Evolutionary conservation across 2,113 vertebrate genomes (phyloP).

Genomic region (Cavia porcellus): DNA sequence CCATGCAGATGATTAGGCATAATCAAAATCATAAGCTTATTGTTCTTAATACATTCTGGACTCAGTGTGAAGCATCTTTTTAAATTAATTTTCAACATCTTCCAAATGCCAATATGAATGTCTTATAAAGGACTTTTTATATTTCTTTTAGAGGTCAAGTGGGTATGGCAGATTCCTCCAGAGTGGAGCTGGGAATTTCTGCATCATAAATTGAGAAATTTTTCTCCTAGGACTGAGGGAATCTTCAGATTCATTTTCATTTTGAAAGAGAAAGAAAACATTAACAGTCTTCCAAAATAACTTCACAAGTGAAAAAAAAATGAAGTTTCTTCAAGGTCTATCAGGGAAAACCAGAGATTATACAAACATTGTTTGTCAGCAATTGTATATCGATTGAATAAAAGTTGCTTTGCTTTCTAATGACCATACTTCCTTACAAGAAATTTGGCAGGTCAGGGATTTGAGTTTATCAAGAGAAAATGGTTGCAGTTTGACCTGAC

Average conservation of each 20-base stretch:
- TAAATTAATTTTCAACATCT: slow-evolving; percentile 49
- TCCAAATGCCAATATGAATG: slow-evolving; percentile 21
- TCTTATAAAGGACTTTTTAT: slow-evolving; percentile 12
- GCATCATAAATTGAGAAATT: slow-evolving; percentile 63
- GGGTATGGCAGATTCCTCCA: slow-evolving; percentile 8
- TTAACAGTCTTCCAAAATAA: slow-evolving; percentile 66
- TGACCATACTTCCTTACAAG: slow-evolving; percentile 46
- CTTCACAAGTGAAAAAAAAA: not conserved
- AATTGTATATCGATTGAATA: slow-evolving; percentile 60
- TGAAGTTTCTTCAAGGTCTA: slow-evolving; percentile 31
- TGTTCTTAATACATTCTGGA: slow-evolving; percentile 7
- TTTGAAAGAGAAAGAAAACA: slow-evolving; percentile 60
- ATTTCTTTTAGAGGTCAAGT: slow-evolving; percentile 71
- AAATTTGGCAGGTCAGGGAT: slow-evolving; percentile 66
- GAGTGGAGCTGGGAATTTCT: slow-evolving; percentile 34
- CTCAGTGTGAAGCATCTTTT: slow-evolving; percentile 35
- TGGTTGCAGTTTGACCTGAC: slow-evolving; percentile 60
- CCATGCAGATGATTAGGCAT: slow-evolving; percentile 50
- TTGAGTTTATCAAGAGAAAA: slow-evolving; percentile 76
- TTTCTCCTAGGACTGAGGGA: slow-evolving; percentile 53
- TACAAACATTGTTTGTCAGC: slow-evolving; percentile 74
- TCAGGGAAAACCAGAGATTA: slow-evolving; percentile 64
- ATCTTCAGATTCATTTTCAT: slow-evolving; percentile 55
- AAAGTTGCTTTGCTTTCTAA: slow-evolving; percentile 70
- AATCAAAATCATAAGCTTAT: slow-evolving; percentile 44